These are phyloP conservation scores for Cydia amplana DNA, from an alignment of 1,140 invertebrate genomes.

Conservation along the genomic window DNA sequence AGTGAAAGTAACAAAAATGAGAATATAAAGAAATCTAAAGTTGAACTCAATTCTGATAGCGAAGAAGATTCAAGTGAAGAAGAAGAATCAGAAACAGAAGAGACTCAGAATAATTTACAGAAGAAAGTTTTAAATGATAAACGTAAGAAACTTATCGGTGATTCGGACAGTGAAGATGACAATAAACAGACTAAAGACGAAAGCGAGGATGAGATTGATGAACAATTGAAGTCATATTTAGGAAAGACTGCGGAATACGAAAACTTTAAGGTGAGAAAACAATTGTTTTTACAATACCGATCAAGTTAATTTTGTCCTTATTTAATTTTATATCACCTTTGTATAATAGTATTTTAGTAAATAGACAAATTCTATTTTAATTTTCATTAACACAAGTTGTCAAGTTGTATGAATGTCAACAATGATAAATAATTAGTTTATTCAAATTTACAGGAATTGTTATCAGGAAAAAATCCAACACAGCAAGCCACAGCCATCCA, in stretches of 20 bases:
- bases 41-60: constrained; percentile 32
- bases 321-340: no score
- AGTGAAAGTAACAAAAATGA: constrained; percentile 30
- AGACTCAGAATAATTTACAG: constrained; percentile 15
- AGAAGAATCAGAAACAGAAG: constrained; percentile 44
- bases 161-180: constrained; percentile 10
- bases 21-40: not conserved
- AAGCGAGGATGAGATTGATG: constrained; percentile 46
- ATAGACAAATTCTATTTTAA: no score
- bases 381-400: no score
- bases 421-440: no score
- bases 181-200: constrained; percentile 41
- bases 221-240: constrained; percentile 53
- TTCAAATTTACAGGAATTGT: constrained; percentile 74
- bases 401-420: no score
- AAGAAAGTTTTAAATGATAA: constrained; percentile 33
- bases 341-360: no score
- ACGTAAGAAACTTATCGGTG: constrained; percentile 14
- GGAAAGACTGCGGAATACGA: constrained; percentile 57
- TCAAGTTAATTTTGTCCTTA: no score
- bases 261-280: constrained; percentile 54
- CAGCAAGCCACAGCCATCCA: constrained; percentile 87
- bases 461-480: constrained; percentile 81
- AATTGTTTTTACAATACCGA: not conserved
- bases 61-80: constrained; percentile 52